These are phyloP conservation scores for Sicus ferrugineus DNA, from an alignment of 2,888 invertebrate species.

Conservation along the genomic window DNA sequence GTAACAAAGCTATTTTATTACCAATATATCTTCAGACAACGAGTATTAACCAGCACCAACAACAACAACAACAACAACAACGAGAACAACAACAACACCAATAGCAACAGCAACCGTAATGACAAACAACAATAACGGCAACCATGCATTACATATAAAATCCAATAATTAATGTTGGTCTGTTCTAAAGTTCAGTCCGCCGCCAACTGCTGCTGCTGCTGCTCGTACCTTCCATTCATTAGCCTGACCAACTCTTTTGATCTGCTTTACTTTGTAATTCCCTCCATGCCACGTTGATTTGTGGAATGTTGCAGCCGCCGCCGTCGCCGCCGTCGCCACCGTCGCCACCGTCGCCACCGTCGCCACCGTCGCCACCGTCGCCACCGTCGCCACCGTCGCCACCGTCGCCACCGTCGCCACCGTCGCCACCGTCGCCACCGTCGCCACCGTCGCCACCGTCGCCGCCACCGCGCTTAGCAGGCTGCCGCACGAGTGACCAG, in stretches of 20 bases:
- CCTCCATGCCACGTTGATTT: constrained; percentile 1
- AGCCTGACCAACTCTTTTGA: not conserved
- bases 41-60: constrained; percentile 33
- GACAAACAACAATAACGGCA: not conserved
- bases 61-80: constrained; percentile 1
- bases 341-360: not conserved
- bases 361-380: not conserved
- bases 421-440: too few species aligned
- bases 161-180: constrained; percentile 6
- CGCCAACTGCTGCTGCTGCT: not conserved
- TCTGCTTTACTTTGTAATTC: not conserved
- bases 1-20: not conserved
- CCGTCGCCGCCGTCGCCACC: not conserved
- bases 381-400: not conserved
- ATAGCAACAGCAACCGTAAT: not conserved
- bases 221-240: not conserved
- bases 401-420: not conserved
- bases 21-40: not conserved
- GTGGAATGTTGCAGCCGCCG: constrained; percentile 8
- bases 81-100: constrained; percentile 9
- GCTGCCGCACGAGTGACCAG: not conserved
- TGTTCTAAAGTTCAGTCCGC: not conserved
- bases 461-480: too few species aligned
- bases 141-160: not conserved
- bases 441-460: not conserved